phyloP scores from a whole-genome alignment of 2,797 vertebrate genomes.

The Clarias laeviceps region DNA sequence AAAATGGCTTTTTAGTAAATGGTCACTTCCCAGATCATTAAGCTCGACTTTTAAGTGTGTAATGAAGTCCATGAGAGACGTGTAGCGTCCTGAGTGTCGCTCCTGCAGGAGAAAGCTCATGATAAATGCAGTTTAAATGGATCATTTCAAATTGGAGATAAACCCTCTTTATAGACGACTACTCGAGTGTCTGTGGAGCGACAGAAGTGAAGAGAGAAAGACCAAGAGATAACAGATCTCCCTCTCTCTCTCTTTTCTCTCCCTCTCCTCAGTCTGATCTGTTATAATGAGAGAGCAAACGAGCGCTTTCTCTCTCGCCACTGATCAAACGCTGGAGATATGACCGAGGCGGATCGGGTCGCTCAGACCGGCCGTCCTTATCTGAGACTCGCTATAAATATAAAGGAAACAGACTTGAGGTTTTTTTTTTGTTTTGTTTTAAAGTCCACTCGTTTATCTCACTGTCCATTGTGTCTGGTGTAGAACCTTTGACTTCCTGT shows the following conservation, averaged over 20 bases:
- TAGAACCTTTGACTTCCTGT: not conserved
- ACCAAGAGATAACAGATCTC: not conserved
- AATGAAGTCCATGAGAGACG: not conserved
- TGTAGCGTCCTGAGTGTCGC: not conserved
- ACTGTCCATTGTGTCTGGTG: not conserved
- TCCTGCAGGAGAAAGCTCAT: constrained; percentile 33
- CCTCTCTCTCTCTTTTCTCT: not conserved
- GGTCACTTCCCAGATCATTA: not conserved
- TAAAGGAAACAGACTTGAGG: not conserved
- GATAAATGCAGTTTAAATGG: constrained; percentile 63
- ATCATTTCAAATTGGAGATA: constrained; percentile 41
- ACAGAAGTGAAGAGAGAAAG: not conserved
- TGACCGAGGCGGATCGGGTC: not conserved
- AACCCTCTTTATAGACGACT: constrained; percentile 3
- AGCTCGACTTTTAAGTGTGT: not conserved
- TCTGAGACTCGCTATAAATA: not conserved
- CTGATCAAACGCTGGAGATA: not conserved
- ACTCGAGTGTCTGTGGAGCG: not conserved
- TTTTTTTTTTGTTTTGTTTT: not conserved
- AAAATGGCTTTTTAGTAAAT: not conserved
- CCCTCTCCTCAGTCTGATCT: constrained; percentile 43
- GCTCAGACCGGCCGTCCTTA: not conserved
- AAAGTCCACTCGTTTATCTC: not conserved
- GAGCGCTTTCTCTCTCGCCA: not conserved
- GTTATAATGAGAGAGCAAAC: constrained; percentile 49